Conservation (phyloP, 2,888 invertebrate genomes). For the Pherbina coryleti region DNA sequence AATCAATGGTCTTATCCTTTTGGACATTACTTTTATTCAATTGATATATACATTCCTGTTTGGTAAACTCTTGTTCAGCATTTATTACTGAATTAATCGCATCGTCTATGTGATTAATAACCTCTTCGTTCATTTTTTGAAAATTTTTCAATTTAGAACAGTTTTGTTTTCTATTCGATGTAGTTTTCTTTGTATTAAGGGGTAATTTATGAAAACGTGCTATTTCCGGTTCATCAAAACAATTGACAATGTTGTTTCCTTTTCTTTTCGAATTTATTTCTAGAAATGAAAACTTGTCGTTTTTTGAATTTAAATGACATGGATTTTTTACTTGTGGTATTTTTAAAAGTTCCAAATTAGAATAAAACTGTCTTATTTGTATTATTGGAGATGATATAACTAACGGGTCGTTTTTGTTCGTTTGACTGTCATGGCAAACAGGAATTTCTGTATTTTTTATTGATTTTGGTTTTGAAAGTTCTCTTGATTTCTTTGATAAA, state of each 20-base stretch:
- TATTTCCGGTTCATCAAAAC: not conserved
- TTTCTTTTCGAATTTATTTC: not conserved
- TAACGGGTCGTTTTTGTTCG: not conserved
- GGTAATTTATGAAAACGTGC: not conserved
- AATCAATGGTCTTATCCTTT: not conserved
- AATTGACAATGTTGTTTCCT: not conserved
- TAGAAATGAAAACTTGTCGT: not conserved
- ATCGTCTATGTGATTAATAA: slow-evolving; percentile 64
- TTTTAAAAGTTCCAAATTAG: slow-evolving; percentile 61
- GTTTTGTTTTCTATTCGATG: slow-evolving; percentile 43
- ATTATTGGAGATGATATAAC: slow-evolving; percentile 36
- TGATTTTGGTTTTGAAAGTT: not conserved
- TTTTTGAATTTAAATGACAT: slow-evolving; percentile 20
- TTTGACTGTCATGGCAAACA: not conserved
- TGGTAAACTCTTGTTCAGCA: slow-evolving; percentile 55
- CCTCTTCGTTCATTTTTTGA: slow-evolving; percentile 62
- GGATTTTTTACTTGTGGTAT: slow-evolving; percentile 64
- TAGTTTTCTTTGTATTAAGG: slow-evolving; percentile 39
- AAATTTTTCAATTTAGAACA: slow-evolving; percentile 47
- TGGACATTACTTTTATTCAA: not conserved
- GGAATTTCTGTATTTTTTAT: not conserved
- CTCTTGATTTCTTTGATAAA: slow-evolving; percentile 62
- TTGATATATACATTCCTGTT: slow-evolving; percentile 1
- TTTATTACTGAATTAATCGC: slow-evolving; percentile 64
- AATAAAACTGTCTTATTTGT: slow-evolving; percentile 58